Evolutionary conservation across 2,797 vertebrate species (phyloP).

Genomic region (Heterohyrax brucei): DNA sequence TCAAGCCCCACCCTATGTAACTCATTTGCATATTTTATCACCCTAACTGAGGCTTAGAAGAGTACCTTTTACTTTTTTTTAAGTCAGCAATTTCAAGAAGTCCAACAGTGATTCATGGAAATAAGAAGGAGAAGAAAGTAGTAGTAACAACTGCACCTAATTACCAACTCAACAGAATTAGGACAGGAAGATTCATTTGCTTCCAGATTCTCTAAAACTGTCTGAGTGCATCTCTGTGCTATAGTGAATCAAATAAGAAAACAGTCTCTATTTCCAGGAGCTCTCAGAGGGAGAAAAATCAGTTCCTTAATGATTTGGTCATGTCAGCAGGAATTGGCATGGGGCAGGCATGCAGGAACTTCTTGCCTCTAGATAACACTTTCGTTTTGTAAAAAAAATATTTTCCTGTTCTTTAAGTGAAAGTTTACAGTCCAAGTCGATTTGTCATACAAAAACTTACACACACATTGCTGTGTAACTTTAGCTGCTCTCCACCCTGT

Average conservation of each 20-base stretch:
- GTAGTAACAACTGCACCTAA: background rate
- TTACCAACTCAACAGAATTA: slow-evolving; percentile 29
- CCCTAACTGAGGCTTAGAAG: background rate
- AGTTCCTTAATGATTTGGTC: background rate
- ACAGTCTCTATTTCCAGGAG: slow-evolving; percentile 8
- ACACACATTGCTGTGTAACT: too few species aligned
- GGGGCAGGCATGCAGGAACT: background rate
- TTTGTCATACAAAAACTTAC: too few species aligned
- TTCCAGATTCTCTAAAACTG: slow-evolving; percentile 33
- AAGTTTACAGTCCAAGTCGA: too few species aligned
- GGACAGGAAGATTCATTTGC: slow-evolving; percentile 34
- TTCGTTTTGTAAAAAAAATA: background rate
- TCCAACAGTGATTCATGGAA: slow-evolving; percentile 22
- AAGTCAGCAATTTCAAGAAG: slow-evolving; percentile 30
- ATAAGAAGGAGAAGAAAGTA: slow-evolving; percentile 35
- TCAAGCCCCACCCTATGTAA: background rate
- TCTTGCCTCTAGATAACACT: slow-evolving; percentile 27
- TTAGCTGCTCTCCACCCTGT: too few species aligned
- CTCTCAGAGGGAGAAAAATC: background rate
- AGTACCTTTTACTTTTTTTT: background rate
- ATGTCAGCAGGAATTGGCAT: slow-evolving; percentile 33
- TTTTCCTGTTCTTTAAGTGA: too few species aligned
- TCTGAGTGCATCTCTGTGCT: background rate
- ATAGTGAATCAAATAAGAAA: slow-evolving; percentile 46
- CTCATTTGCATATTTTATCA: slow-evolving; percentile 57